Base-by-base conservation (phyloP, 2,888 invertebrate genomes). In the Pemphredon lugubris region DNA sequence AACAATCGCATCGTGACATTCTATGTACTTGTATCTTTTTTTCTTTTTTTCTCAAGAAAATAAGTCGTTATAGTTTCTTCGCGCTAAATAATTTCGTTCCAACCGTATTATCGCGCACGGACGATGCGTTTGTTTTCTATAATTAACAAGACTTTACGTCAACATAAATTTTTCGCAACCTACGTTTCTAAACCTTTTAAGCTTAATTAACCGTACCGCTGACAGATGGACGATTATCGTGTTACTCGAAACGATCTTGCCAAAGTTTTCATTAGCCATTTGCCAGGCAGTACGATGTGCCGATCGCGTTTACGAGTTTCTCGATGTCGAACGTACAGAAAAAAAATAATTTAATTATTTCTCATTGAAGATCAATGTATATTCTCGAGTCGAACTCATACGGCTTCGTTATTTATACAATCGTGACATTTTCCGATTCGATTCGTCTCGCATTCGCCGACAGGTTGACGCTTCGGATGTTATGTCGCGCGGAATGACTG, bases 351-450 rank as follows among this genome's bases (percentile, higher is more conserved):
- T n/a, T n/a, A n/a, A n/a, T n/a, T n/a, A n/a, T n/a, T n/a, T n/a
- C n/a, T n/a, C n/a, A n/a, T n/a, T n/a, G n/a, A n/a, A n/a, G n/a
- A n/a, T n/a, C n/a, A n/a, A n/a, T n/a, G n/a, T n/a, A n/a, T n/a
- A n/a, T n/a, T n/a, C n/a, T n/a, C n/a, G n/a, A n/a, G n/a, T n/a
- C 26, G 7, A 14, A 14, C 30, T 44, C 42, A 6, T n/a, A 16
- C 11, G 44, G 23, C 50, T 40, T 39, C 59, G 71, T 64, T 72
- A 72, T 72, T 70, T 72, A 70, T 72, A 70, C 55, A 16, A 23
- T 40, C 59, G 54, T 64, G 64, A 70, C 64, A 70, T 70, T 70
- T 50, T 26, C 59, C 40, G 58, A 64, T 70, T 72, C 34, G 70
- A 72, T 59, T 32, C 39, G 69, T 48, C 48, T 54, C 44, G 70